Evolutionary conservation across 2,888 invertebrate species (phyloP), one percentile per base, ranked within the genome.

Genomic region (Nemotelus pantherinus): DNA sequence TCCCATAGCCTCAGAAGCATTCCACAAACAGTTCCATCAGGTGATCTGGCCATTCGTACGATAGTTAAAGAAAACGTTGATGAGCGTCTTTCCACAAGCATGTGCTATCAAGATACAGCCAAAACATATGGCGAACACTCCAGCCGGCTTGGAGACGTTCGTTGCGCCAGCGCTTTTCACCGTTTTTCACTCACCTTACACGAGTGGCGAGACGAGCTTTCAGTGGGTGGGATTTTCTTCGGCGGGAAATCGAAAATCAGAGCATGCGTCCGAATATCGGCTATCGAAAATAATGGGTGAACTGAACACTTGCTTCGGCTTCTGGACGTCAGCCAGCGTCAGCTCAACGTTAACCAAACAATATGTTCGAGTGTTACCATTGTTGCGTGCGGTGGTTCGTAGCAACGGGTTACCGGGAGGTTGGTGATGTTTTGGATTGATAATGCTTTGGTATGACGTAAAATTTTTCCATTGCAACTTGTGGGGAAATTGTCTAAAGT

Each of bases 191-290:
- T 41, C 39, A 44, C 25, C 25, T 25, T 43, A 1, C 41, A 41
- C 63, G 43, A 43, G 7, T 43, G 43, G 25, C 25, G 25, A 2
- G 53, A 2, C 6, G 53, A 68, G 68, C 68, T 68, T 68, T 65
- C 25, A 41, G 68, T 68, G 68, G 68, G 68, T 68, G 68, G 68
- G 68, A 68, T 68, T 68, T 68, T 50, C 50, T 68, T 68, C 6
- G 50, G 68, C 39, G 50, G 68, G 68, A 50, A 68, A 50, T 41
- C 63, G 50, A 53, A 68, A 63, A 6, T 2, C 6, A 7, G 41
- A 68, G 68, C 68, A 68, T 68, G 68, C 68, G 68, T 44, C 10
- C 65, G 45, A n/a, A 5, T 25, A 57, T 57, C n/a, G 9, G 65
- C 41, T 44, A 47, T n/a, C 6, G 25, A 25, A 25, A 25, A 25